These are phyloP conservation scores for Entomobrya proxima DNA, from an alignment of 2,888 invertebrate genomes.

Conservation along the genomic window DNA sequence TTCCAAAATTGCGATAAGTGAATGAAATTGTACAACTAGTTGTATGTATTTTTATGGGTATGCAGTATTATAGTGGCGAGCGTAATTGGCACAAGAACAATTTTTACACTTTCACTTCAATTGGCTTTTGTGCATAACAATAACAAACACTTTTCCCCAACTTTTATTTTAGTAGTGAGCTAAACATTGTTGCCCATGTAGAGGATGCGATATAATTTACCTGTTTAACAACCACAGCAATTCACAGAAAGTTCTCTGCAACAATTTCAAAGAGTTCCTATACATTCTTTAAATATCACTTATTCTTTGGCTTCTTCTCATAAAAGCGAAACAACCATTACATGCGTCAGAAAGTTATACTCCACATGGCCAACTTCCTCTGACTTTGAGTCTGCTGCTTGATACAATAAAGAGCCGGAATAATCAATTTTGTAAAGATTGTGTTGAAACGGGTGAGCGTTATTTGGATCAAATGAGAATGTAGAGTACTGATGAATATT, in stretches of 20 bases:
- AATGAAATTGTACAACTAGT: no score
- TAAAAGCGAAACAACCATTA: slow-evolving; percentile 62
- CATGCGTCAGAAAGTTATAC: slow-evolving; percentile 61
- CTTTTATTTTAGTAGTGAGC: background rate
- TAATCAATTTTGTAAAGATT: background rate
- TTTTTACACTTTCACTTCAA: background rate
- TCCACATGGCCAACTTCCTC: slow-evolving; percentile 42
- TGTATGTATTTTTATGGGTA: slow-evolving; percentile 2
- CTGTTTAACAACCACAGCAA: slow-evolving; percentile 4
- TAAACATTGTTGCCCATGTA: no score
- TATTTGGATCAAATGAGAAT: background rate
- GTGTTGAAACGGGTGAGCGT: background rate
- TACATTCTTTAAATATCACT: background rate
- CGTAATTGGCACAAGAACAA: slow-evolving; percentile 40
- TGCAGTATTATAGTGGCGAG: background rate
- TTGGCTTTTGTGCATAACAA: background rate
- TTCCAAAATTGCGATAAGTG: background rate
- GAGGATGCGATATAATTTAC: background rate
- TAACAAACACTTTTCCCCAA: background rate
- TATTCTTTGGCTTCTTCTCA: slow-evolving; percentile 13
- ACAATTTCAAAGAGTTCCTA: background rate
- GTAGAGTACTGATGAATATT: slow-evolving; percentile 36
- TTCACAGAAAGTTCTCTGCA: background rate
- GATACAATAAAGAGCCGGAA: background rate
- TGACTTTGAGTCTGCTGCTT: background rate